Evolutionary conservation across 1,140 invertebrate species (phyloP).

Genomic region (Tetramorium simillimum): DNA sequence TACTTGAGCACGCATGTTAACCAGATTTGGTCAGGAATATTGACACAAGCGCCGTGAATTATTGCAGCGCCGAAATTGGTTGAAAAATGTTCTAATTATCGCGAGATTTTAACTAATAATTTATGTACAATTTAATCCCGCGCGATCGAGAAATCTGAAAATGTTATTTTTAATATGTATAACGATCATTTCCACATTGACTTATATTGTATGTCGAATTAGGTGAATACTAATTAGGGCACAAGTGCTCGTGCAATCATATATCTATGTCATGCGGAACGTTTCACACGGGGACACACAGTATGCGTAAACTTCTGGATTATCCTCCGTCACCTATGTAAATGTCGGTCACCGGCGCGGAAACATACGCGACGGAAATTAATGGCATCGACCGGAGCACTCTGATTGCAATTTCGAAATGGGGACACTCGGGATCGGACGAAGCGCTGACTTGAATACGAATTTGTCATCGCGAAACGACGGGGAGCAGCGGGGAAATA

Average conservation of each 20-base stretch:
- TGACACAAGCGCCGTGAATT: background rate
- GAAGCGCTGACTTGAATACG: background rate
- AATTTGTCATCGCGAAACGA: background rate
- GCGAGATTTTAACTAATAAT: background rate
- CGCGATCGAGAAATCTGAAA: background rate
- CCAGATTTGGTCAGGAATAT: background rate
- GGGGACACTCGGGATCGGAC: slow-evolving; percentile 24
- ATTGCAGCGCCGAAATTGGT: background rate
- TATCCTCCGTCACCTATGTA: background rate
- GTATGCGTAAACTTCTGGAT: background rate
- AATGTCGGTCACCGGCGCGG: background rate
- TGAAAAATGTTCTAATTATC: background rate
- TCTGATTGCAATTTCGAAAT: slow-evolving; percentile 51
- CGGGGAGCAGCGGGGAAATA: background rate
- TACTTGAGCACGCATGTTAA: background rate
- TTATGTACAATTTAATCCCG: background rate
- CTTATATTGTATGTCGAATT: background rate
- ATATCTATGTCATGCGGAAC: background rate
- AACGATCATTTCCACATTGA: background rate
- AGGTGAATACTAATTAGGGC: background rate
- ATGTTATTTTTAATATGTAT: background rate
- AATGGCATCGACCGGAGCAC: slow-evolving; percentile 13
- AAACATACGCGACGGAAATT: slow-evolving; percentile 35
- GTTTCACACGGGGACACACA: background rate
- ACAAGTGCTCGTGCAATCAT: background rate